Conservation (phyloP, 1,140 invertebrate species). For the Camponotus vicinus region DNA sequence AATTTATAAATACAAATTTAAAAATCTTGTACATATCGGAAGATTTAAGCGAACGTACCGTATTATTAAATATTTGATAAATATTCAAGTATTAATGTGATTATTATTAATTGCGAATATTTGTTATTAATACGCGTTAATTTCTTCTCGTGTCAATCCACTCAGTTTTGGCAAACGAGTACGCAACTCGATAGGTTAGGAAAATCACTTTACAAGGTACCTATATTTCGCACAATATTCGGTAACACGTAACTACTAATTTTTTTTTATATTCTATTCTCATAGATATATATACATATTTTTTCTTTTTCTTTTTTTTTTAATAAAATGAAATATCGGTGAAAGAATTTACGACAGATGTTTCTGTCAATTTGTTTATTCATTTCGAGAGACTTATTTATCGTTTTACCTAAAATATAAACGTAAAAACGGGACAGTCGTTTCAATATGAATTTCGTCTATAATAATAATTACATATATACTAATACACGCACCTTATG, state of each 20-base stretch:
- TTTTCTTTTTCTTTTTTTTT: background rate
- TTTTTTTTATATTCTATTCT: background rate
- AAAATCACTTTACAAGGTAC: background rate
- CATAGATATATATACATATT: background rate
- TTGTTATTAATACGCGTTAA: background rate
- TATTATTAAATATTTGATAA: background rate
- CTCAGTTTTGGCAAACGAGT: background rate
- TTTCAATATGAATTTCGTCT: slow-evolving; percentile 73
- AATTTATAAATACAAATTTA: background rate
- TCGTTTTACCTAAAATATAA: slow-evolving; percentile 76
- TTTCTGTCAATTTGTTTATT: slow-evolving; percentile 68
- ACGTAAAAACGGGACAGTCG: slow-evolving; percentile 76
- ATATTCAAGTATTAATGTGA: background rate
- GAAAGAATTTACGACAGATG: background rate
- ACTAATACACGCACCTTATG: slow-evolving; percentile 64
- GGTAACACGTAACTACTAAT: too few relatives aligned
- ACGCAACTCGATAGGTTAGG: slow-evolving; percentile 1
- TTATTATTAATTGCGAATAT: too few relatives aligned
- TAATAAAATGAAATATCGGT: background rate
- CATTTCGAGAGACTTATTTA: slow-evolving; percentile 54
- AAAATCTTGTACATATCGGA: background rate
- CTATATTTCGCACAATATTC: too few relatives aligned
- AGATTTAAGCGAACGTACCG: background rate
- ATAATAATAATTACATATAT: slow-evolving; percentile 56
- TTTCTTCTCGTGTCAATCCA: background rate